These are phyloP conservation scores for Caenorhabditis parvicauda DNA, from an alignment of 2,888 invertebrate genomes.

Conservation along the genomic window DNA sequence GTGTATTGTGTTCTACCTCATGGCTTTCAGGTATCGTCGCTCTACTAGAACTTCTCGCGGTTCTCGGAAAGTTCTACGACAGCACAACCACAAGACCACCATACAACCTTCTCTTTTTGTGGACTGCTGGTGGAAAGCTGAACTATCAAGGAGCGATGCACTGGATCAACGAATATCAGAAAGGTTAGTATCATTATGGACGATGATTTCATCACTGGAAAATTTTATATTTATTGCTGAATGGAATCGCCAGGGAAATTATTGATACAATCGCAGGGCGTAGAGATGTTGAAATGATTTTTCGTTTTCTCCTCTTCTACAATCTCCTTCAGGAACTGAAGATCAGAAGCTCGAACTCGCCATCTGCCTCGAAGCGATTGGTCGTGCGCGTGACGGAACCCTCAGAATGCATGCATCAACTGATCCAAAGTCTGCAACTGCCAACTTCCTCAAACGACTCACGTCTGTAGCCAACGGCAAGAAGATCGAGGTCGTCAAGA, in stretches of 20 bases:
- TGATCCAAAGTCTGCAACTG: slow-evolving; percentile 76
- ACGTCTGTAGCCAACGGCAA: slow-evolving; percentile 24
- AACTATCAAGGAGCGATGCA: slow-evolving; percentile 94
- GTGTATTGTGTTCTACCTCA: slow-evolving; percentile 80
- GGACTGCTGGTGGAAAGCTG: slow-evolving; percentile 85
- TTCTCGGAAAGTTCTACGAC: slow-evolving; percentile 68
- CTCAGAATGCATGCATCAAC: slow-evolving; percentile 91
- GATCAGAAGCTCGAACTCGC: slow-evolving; percentile 51
- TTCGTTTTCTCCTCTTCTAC: no score
- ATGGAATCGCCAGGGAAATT: slow-evolving; percentile 17
- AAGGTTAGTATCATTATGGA: slow-evolving; percentile 67
- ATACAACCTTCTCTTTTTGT: slow-evolving; percentile 72
- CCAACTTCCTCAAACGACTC: slow-evolving; percentile 62
- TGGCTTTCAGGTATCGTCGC: slow-evolving; percentile 87
- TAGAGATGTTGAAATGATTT: neutral
- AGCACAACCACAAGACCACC: slow-evolving; percentile 43
- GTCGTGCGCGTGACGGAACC: slow-evolving; percentile 67
- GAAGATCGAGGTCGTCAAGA: slow-evolving; percentile 69
- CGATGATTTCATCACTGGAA: no score
- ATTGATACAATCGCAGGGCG: slow-evolving; percentile 3
- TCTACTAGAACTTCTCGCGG: slow-evolving; percentile 81
- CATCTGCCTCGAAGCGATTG: slow-evolving; percentile 54
- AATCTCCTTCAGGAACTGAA: slow-evolving; percentile 3
- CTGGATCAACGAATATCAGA: slow-evolving; percentile 89
- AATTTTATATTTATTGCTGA: no score